Percentiles rank a stretch among this genome's conserved stretches.
These are phyloP conservation scores for Phorcus lineatus DNA, from an alignment of 2,888 invertebrate genomes.

Conservation along the genomic window DNA sequence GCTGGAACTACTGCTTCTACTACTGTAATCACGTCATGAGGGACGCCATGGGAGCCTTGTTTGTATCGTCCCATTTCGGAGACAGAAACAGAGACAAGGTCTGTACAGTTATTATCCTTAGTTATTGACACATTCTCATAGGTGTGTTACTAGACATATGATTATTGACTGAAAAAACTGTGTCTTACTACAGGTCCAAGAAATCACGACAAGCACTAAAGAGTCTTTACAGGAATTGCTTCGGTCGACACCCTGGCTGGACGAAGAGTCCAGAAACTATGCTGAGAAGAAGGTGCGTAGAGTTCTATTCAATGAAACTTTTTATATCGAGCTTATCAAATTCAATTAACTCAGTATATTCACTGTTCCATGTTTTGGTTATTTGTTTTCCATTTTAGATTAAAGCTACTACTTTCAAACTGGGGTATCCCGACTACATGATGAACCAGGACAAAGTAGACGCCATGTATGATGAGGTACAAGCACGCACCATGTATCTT, in stretches of 20 bases:
- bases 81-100: conserved; percentile 63
- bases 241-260: neutral
- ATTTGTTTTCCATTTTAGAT: conserved; percentile 37
- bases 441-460: neutral
- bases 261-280: neutral
- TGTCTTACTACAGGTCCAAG: no score
- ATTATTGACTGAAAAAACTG: no score
- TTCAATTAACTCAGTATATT: no score
- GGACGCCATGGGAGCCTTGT: conserved; percentile 63
- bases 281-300: neutral
- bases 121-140: no score
- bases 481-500: no score
- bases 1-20: conserved; percentile 61
- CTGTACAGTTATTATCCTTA: neutral
- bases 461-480: neutral
- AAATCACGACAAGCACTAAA: no score
- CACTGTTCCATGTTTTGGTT: no score
- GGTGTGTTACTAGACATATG: no score
- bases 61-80: conserved; percentile 57
- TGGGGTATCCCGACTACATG: conserved; percentile 63
- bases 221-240: no score
- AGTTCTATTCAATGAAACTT: neutral
- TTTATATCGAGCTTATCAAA: no score
- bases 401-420: conserved; percentile 49
- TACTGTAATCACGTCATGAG: conserved; percentile 45